These are phyloP conservation scores for Sebastes alutus DNA, from an alignment of 2,797 vertebrate genomes.

Conservation along the genomic window DNA sequence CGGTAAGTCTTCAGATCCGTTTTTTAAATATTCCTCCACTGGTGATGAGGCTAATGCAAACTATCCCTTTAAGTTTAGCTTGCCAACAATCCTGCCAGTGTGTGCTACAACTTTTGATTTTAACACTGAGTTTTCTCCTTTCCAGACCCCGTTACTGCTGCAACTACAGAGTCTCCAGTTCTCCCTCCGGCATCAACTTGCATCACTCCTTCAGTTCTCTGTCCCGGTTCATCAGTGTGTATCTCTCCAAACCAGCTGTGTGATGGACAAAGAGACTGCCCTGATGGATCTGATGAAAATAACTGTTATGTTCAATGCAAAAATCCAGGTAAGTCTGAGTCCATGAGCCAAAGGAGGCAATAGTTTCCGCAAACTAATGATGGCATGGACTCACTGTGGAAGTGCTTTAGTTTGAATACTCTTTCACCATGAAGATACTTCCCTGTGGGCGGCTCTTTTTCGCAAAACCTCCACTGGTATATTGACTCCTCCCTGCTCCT, in stretches of 20 bases:
- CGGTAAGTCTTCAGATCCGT: slow-evolving; percentile 61
- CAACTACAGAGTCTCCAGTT: not conserved
- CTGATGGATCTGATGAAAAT: slow-evolving; percentile 85
- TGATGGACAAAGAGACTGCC: slow-evolving; percentile 83
- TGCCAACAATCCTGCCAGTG: not conserved
- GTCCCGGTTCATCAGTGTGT: slow-evolving; percentile 78
- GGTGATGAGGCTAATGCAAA: not conserved
- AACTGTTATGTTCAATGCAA: slow-evolving; percentile 61
- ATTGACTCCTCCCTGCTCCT: not conserved
- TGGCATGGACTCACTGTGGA: not conserved
- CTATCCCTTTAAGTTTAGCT: too few species aligned
- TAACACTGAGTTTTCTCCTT: not conserved
- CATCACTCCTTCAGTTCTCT: slow-evolving; percentile 72
- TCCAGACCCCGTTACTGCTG: slow-evolving; percentile 21
- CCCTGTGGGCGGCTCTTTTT: not conserved
- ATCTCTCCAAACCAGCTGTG: slow-evolving; percentile 82
- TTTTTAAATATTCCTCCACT: not conserved
- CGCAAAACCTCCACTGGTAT: not conserved
- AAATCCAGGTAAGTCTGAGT: slow-evolving; percentile 62
- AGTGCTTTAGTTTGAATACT: not conserved
- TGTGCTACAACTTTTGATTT: not conserved
- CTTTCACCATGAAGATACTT: not conserved
- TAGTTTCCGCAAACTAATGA: not conserved
- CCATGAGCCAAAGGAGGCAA: not conserved
- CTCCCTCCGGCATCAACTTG: slow-evolving; percentile 50